Evolutionary conservation across 2,797 vertebrate genomes (phyloP).

Genomic region (Phaenicophaeus curvirostris): DNA sequence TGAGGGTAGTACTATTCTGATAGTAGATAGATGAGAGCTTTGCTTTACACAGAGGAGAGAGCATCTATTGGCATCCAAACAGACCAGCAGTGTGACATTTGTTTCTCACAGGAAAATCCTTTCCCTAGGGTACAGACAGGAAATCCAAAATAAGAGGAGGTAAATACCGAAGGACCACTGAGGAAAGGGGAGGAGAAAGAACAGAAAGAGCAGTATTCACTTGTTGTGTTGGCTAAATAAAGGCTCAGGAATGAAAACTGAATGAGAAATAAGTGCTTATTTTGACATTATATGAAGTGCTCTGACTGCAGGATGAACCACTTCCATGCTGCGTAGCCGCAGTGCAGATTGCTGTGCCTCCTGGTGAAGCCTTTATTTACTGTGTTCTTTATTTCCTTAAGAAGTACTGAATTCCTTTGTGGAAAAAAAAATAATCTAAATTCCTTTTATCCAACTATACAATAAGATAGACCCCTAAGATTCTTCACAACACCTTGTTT

Average conservation of each 20-base stretch:
- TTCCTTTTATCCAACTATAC: background rate
- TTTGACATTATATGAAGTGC: background rate
- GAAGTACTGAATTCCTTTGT: background rate
- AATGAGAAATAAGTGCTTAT: background rate
- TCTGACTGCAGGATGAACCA: background rate
- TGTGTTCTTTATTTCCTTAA: background rate
- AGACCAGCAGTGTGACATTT: conserved; percentile 33
- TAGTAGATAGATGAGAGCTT: background rate
- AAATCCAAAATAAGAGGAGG: conserved; percentile 63
- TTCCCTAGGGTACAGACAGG: conserved; percentile 56
- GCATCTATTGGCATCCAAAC: background rate
- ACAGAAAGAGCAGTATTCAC: background rate
- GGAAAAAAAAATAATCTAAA: background rate
- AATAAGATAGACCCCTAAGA: background rate
- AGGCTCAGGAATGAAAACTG: background rate
- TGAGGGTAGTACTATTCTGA: background rate
- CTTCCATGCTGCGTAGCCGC: background rate
- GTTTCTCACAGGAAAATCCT: conserved; percentile 61
- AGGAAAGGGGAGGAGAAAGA: conserved; percentile 45
- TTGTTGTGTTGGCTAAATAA: background rate
- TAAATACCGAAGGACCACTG: conserved; percentile 44
- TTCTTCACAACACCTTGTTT: background rate
- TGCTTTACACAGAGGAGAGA: background rate
- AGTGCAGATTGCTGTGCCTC: background rate
- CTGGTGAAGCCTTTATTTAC: background rate